Evolutionary conservation across 2,888 invertebrate species (phyloP), one percentile per base, ranked within the genome.

Genomic region (Noctua fimbriata): DNA sequence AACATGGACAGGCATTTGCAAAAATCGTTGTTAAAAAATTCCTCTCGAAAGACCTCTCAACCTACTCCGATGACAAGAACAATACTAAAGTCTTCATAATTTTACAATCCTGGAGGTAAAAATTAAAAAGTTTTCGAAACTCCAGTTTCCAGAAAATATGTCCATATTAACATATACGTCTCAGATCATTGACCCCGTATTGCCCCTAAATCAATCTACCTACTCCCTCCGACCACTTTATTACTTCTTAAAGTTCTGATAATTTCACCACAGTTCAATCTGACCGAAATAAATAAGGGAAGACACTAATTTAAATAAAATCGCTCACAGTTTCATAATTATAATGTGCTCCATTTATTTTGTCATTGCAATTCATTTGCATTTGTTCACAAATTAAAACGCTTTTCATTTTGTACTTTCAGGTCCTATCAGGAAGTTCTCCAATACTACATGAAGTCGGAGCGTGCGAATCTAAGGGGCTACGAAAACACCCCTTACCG

Each of bases 391-490:
- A 81, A n/a, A 36, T 69, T 41, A 49, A 36, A 44, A 71, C 21
- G 18, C 24, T n/a, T 9, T 36, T 28, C 32, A 41, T 55, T 28
- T 44, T 24, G 9, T 63, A 66, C 70, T 77, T 67, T 7, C 88
- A 95, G 98, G 98, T 97, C 98, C 4, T 98, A 97, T 88, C 86
- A 91, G 0, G 97, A 97, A 1, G 97, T 97, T 0, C 89, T 97
- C 21, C 94, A 96, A 24, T 97, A 97, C 89, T 98, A 97, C 89
- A 94, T 95, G 69, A 97, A 97, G 93, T 97, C 97, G 0, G 98
- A 98, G 93, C 92, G 94, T 36, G 94, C 97, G 1, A 92, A 87
- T 79, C 87, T 95, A 69, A 79, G 88, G 91, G 94, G 95, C 49
- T 95, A 96, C 1, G 94, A 96, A 84, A 91, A 95, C 28, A 95